phyloP scores from a whole-genome alignment of 2,113 vertebrate species.

The Propithecus coquereli region DNA sequence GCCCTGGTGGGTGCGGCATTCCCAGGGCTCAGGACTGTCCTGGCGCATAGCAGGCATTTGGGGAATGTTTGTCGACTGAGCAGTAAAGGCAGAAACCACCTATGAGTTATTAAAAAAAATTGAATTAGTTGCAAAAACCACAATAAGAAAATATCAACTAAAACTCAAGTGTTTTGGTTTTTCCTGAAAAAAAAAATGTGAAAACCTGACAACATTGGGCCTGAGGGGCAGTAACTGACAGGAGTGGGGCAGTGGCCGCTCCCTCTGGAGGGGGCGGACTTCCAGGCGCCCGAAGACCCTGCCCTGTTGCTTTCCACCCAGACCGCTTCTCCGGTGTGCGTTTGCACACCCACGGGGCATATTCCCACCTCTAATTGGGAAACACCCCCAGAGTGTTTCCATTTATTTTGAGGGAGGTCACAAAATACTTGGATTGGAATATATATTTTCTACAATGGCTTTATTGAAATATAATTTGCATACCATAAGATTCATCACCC shows the following conservation, averaged over 20 bases:
- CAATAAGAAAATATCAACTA: background rate
- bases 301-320: fast-evolving
- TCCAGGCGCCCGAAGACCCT: background rate
- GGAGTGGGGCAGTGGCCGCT: background rate
- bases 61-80: background rate
- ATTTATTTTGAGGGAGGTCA: background rate
- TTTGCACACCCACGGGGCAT: background rate
- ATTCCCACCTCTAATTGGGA: background rate
- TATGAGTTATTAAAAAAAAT: background rate
- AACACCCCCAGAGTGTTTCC: background rate
- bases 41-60: background rate
- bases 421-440: background rate
- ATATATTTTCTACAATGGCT: too few relatives aligned
- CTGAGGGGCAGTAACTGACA: fast-evolving
- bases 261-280: fast-evolving
- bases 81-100: background rate
- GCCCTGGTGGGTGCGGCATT: fast-evolving
- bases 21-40: background rate
- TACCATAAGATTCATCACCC: background rate
- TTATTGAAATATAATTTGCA: background rate
- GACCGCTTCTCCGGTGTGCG: background rate
- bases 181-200: background rate
- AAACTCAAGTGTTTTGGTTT: background rate
- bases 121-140: background rate
- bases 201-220: background rate